Base-by-base conservation (phyloP, 1,140 invertebrate genomes). In the Formica exsecta region DNA sequence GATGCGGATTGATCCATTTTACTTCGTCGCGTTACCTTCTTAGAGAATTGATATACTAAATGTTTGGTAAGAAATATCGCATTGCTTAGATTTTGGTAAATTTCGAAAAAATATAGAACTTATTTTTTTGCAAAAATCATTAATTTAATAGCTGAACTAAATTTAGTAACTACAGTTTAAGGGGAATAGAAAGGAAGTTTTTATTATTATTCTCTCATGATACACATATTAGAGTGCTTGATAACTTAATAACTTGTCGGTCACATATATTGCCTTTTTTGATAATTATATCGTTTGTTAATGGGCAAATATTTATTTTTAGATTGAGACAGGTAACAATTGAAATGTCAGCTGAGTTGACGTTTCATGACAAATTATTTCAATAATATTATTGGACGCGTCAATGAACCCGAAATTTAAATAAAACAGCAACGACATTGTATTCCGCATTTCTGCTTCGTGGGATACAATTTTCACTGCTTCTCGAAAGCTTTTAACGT, bases 1-100 rank as follows among this genome's bases (percentile, higher is more conserved):
- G 32, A 65, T 85, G 44, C 8, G 13, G 25, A 65, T 57, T 77
- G 81, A 85, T 85, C 8, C n/a, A 5, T 48, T 16, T 62, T 32
- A 36, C 57, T 1, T 57, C 9, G 44, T 13, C 51, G 29, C 7
- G 9, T 74, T 74, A 22, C 19, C 54, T 64, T 84, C 4, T 3
- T 38, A 54, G 1, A 22, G 11, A 77, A 64, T 85, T 61, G 25
- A 77, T 62, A n/a, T 59, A 44, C 19, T 4, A 22, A 16, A 41
- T 8, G 9, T 59, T 9, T 3, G 8, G 29, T 44, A 61, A 77
- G 36, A 5, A 57, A 48, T 2, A 16, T 68, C 1, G 22, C 22
- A n/a, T 8, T 8, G 0, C 3, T 16, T 32, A 32, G 25, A 48
- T n/a, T 48, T 36, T 4, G 32, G 1, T 4, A 7, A 76, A 25